phyloP scores from a whole-genome alignment of 2,113 vertebrate species.

The Rhagologus leucostigma region DNA sequence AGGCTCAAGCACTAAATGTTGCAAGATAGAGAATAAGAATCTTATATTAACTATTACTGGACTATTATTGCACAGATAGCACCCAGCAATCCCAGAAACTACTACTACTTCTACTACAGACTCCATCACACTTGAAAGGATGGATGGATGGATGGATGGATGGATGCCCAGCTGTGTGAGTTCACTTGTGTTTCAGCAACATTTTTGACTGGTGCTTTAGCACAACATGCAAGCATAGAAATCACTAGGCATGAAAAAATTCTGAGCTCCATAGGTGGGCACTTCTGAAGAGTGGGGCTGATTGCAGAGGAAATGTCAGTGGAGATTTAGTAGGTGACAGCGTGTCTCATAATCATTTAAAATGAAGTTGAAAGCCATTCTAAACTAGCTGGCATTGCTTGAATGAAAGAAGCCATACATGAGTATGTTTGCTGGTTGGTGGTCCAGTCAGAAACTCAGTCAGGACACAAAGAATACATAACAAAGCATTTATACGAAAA shows the following conservation, averaged over 20 bases:
- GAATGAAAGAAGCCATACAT: neutral
- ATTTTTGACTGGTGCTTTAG: neutral
- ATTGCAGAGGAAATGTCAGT: neutral
- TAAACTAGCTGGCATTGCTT: neutral
- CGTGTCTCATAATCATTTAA: neutral
- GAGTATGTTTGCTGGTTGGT: neutral
- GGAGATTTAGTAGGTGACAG: neutral
- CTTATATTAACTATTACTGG: neutral
- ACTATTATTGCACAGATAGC: neutral
- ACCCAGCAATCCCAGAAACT: neutral
- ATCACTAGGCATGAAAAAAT: neutral
- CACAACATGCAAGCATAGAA: neutral
- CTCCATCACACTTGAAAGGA: neutral
- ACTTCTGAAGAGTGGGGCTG: neutral
- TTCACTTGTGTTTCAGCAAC: neutral
- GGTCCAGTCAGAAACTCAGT: neutral
- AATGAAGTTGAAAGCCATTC: slow-evolving; percentile 8
- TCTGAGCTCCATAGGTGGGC: neutral
- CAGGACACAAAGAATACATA: neutral
- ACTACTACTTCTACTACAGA: neutral
- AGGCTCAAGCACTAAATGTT: neutral
- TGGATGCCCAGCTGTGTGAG: neutral
- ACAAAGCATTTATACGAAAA: neutral
- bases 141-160: neutral
- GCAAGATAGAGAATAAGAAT: neutral